A percentile compares a stretch with the other conserved stretches of the same genome.
Conservation (phyloP, 2,888 invertebrate genomes). For the Polyommatus iphigenia region DNA sequence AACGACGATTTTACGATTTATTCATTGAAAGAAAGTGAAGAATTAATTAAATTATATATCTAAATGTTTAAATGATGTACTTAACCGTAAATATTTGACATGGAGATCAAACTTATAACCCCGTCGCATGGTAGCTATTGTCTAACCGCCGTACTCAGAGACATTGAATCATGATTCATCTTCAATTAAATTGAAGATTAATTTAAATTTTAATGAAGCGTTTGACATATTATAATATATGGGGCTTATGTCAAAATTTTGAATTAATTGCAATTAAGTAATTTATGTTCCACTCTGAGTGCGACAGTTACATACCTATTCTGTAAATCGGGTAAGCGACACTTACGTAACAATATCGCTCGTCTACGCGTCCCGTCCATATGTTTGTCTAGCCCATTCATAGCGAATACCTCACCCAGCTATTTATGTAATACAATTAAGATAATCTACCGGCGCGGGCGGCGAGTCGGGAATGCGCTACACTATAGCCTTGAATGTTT, state of each 20-base stretch:
- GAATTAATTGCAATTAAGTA: too few species aligned
- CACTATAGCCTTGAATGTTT: slow-evolving; percentile 15
- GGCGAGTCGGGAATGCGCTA: slow-evolving; percentile 11
- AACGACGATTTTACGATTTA: neutral
- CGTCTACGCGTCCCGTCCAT: neutral
- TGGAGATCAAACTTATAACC: neutral
- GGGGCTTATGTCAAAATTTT: too few species aligned
- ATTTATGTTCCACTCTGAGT: too few species aligned
- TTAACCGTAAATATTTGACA: neutral
- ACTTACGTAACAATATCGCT: neutral
- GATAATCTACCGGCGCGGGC: slow-evolving; percentile 27
- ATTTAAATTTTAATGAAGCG: too few species aligned
- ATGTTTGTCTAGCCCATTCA: slow-evolving; percentile 41
- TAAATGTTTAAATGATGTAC: neutral
- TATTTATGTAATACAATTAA: slow-evolving; percentile 39
- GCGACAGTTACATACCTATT: neutral
- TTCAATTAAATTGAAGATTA: too few species aligned
- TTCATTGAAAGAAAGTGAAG: neutral
- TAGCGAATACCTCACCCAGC: slow-evolving; percentile 39
- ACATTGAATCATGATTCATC: too few species aligned
- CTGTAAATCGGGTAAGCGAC: neutral
- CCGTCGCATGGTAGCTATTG: neutral
- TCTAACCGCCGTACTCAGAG: neutral
- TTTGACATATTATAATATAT: too few species aligned
- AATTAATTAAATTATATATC: neutral